Base-by-base conservation (phyloP, 2,888 invertebrate species). In the Quadriops clusia region DNA sequence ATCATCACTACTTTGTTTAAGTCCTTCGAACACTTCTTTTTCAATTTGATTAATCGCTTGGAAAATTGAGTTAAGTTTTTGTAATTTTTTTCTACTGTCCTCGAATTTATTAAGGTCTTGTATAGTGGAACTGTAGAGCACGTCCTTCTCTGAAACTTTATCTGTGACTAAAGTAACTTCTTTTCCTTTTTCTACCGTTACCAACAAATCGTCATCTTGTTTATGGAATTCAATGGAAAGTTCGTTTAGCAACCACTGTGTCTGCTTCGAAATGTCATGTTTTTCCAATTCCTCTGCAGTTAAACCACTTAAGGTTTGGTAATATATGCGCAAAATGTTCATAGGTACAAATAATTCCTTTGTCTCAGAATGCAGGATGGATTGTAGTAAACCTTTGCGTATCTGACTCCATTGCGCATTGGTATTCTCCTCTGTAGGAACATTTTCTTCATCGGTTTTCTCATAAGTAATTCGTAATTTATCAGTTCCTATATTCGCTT, bases 401-500 rank as follows among this genome's bases (percentile, higher is more conserved):
- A 60, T 53, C 41, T 56, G 51, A 28, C 49, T 50, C 60, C 60
- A 60, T 32, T 58, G 54, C 5, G 42, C 48, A 35, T 54, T 53
- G 4, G 42, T 41, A 3, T 37, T 35, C 18, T 42, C 37, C 38
- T 51, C 49, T 12, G 32, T 39, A 30, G 34, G 39, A 22, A 38
- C 32, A 15, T 30, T 33, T 9, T 40, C 41, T 5, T 43, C 37
- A 12, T 43, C 44, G 9, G 32, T 26, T 32, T 46, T 48, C 32
- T 50, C 47, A 21, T 47, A 49, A 3, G 47, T 53, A 23, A 60
- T 54, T 18, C 52, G 44, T 10, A 60, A 49, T 42, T 56, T 56
- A 37, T 58, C 56, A 7, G 43, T 36, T 15, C 53, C 57, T 8
- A 61, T 48, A 32, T 49, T 45, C 1, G 59, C 60, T 21, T 47